Evolutionary conservation across 1,140 invertebrate species (phyloP).

Genomic region (Meloidogyne hapla): DNA sequence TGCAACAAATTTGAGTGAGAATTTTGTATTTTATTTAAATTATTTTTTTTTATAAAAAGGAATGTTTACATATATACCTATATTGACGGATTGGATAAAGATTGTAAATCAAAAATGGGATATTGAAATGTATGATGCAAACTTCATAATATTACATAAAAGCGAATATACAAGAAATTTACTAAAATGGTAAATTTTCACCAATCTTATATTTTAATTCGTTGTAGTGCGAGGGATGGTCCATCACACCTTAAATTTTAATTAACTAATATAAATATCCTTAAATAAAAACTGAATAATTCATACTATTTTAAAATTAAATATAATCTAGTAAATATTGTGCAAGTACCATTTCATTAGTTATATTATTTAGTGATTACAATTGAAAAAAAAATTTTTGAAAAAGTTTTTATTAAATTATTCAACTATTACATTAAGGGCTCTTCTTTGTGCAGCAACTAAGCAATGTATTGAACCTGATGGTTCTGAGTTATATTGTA

Average conservation of each 20-base stretch:
- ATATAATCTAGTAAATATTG: no score
- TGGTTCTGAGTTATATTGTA: background rate
- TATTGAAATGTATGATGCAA: background rate
- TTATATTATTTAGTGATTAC: no score
- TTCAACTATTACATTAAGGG: no score
- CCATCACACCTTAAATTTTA: no score
- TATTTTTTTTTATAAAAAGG: background rate
- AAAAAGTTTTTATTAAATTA: no score
- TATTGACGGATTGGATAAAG: background rate
- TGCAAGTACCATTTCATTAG: no score
- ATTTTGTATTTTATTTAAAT: background rate
- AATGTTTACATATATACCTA: background rate
- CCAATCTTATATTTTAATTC: no score
- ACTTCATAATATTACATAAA: constrained; percentile 6
- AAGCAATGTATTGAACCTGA: background rate
- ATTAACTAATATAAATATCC: no score
- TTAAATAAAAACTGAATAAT: no score
- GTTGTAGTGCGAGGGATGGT: no score
- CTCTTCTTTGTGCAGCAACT: constrained; percentile 1
- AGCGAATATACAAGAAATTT: background rate
- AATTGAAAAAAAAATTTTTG: no score
- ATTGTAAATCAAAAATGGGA: background rate
- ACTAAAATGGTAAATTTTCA: background rate
- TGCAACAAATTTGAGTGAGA: background rate
- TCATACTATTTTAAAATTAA: no score